Base-by-base conservation (phyloP, 1,140 invertebrate genomes). In the Lordiphosa stackelbergi region DNA sequence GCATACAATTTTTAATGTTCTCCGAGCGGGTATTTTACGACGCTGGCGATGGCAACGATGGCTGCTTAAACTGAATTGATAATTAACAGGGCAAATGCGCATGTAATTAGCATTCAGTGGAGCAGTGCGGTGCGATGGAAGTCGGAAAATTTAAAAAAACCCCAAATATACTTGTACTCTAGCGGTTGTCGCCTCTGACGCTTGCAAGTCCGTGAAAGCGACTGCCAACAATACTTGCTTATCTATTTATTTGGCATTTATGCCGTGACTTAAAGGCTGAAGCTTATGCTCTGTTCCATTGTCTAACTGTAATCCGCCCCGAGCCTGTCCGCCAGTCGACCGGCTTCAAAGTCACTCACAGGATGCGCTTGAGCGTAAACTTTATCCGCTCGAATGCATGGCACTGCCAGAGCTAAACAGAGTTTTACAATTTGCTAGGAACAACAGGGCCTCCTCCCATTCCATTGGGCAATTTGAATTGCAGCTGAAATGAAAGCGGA, bases 41-140 rank as follows among this genome's bases (percentile, higher is more conserved):
- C 77, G 47, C 60, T 56, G 62, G 42, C 62, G 52, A 54, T 28
- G 58, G 19, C 16, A 43, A 54, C 73, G 70, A 57, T 58, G 77
- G 73, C 52, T 73, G 61, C 61, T 34, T 53, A 72, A 81, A 81
- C 75, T 81, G 75, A 83, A 81, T 81, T 81, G 77, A 81, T 81
- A 81, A 83, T 81, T 81, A 81, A 83, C 75, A 81, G 68, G 77
- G 75, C 66, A 75, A 81, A 81, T 83, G 75, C 77, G 77, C 75
- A 72, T 81, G 77, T 81, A 81, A 81, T 81, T 81, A 81, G 77
- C 71, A 81, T 81, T 81, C 75, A 83, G 69, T 54, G 75, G 37
- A 71, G 75, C 61, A 60, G 42, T 59, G 41, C 24, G 24, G 2
- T 42, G 19, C 51, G 28, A 8, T 24, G 9, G 4, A 16, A 22